Evolutionary conservation across 1,140 invertebrate genomes (phyloP).

Genomic region (Antheraea mylitta): DNA sequence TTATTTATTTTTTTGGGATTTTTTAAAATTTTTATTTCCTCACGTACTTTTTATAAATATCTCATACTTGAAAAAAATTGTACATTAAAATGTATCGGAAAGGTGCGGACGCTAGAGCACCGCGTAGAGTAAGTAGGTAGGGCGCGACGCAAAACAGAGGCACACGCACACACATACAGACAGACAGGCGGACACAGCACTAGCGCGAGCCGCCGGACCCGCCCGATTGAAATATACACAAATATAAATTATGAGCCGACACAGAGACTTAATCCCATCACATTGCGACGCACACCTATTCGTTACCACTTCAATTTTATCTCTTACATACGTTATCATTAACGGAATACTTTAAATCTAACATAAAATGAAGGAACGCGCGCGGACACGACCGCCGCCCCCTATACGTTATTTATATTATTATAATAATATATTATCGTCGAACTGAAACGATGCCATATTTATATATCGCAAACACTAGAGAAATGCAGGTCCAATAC

Average conservation of each 20-base stretch:
- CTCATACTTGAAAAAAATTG: slow-evolving; percentile 76
- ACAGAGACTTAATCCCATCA: slow-evolving; percentile 48
- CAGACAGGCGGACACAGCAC: not conserved
- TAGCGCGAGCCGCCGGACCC: not conserved
- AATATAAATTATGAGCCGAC: slow-evolving; percentile 49
- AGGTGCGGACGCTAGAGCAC: slow-evolving; percentile 51
- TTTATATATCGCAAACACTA: slow-evolving; percentile 78
- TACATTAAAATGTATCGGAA: slow-evolving; percentile 72
- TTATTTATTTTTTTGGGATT: slow-evolving; percentile 56
- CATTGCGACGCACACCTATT: slow-evolving; percentile 59
- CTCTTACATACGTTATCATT: slow-evolving; percentile 74
- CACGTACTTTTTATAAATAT: slow-evolving; percentile 76
- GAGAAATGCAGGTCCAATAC: slow-evolving; percentile 80
- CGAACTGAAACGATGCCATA: slow-evolving; percentile 76
- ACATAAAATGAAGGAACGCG: slow-evolving; percentile 53
- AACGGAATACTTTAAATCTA: slow-evolving; percentile 77
- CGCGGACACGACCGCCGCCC: slow-evolving; percentile 24
- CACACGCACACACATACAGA: slow-evolving; percentile 46
- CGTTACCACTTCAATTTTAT: slow-evolving; percentile 61
- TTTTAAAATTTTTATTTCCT: slow-evolving; percentile 60
- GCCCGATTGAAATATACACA: slow-evolving; percentile 40
- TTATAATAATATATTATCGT: slow-evolving; percentile 42
- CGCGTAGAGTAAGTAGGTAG: slow-evolving; percentile 28
- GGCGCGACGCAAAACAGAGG: slow-evolving; percentile 33
- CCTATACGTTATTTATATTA: slow-evolving; percentile 26